Base-by-base conservation (phyloP, 35 echinoderm and acorn worm genomes). In the Eucidaris tribuloides region DNA sequence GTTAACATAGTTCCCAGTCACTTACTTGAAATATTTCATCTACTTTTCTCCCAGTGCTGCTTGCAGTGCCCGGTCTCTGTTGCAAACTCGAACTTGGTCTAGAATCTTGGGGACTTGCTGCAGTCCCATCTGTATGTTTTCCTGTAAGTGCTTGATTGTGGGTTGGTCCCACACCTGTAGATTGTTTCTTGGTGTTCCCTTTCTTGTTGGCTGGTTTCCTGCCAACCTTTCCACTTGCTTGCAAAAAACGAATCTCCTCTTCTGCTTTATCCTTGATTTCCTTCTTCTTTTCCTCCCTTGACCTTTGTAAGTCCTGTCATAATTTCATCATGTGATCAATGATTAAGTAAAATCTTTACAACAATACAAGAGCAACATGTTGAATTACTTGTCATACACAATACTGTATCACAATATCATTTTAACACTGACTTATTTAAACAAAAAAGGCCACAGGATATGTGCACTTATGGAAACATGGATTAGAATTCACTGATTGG, bases 1-100 rank as follows among this genome's bases (percentile, higher is more conserved):
- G n/a, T n/a, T n/a, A n/a, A n/a, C n/a, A n/a, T n/a, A n/a, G n/a
- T n/a, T n/a, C n/a, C n/a, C n/a, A n/a, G n/a, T n/a, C n/a, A 78
- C 90, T 81, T 71, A 87, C 90, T 71, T 93, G 82, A 86, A 99
- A 99, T 54, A 99, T 93, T 45, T 93, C 96, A 71, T 99, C 87
- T 42, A 99, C 96, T 56, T 89, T 93, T 45, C 82, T 62, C 14
- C 91, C 87, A 36, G 87, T 56, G 77, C 96, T 99, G 28, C 94
- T 92, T 15, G 94, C 77, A 20, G 94, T 99, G 6, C 76, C 86
- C 0, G 90, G 96, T 30, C 90, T 89, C n/a, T 88, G 83, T 2
- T 27, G 79, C 28, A 31, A 5, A 62, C 28, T 74, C 22, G 40
- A 44, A 42, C 37, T 40, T 9, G 68, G 38, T 25, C 37, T 22